Conservation (phyloP, 2,888 invertebrate species). For the Drosophila paramelanica region DNA sequence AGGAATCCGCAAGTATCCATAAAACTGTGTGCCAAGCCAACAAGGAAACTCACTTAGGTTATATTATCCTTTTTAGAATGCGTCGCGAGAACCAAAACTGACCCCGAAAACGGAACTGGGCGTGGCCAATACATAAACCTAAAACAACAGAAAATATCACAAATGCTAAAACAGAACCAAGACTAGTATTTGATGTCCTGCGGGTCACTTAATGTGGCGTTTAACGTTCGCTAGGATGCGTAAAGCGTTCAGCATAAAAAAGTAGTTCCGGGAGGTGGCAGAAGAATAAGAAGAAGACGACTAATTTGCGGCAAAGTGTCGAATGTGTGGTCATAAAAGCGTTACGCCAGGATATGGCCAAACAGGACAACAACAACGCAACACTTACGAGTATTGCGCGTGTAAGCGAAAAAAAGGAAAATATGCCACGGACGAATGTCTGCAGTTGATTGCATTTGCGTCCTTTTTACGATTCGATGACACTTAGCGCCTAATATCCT, state of each 20-base stretch:
- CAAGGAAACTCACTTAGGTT: conserved; percentile 63
- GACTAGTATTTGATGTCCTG: conserved; percentile 25
- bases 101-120: conserved; percentile 12
- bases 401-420: conserved; percentile 71
- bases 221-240: conserved; percentile 64
- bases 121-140: conserved; percentile 58
- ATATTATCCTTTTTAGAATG: conserved; percentile 63
- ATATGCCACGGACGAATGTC: conserved; percentile 47
- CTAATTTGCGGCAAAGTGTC: conserved; percentile 78
- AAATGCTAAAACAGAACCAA: conserved; percentile 45
- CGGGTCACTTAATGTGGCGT: conserved; percentile 63
- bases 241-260: conserved; percentile 78
- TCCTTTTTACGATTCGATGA: conserved; percentile 75
- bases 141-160: conserved; percentile 43
- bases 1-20: neutral
- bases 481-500: conserved; percentile 75
- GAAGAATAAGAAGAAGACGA: conserved; percentile 27
- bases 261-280: conserved; percentile 33
- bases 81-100: conserved; percentile 6
- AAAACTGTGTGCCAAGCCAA: conserved; percentile 10
- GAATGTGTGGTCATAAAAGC: conserved; percentile 69
- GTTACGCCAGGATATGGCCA: conserved; percentile 15
- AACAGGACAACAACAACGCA: conserved; percentile 31
- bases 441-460: conserved; percentile 76
- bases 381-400: conserved; percentile 68